A percentile compares a stretch with the other conserved stretches of the same genome.
Conservation (phyloP, 2,797 vertebrate genomes). For the Macropus fuliginosus region DNA sequence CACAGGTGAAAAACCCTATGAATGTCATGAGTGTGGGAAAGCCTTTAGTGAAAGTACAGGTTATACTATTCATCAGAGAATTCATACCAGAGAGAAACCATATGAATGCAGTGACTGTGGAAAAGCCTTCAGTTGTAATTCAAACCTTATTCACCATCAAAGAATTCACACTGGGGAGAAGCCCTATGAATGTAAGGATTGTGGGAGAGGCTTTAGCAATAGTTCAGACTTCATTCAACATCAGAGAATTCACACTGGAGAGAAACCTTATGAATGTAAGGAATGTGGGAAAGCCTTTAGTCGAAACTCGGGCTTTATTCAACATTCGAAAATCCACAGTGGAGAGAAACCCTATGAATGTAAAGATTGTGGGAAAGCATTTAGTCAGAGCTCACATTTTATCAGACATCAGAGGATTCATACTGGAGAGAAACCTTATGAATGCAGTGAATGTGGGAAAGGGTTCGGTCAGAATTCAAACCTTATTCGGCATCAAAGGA, state of each 20-base stretch:
- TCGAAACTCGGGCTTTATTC: constrained; percentile 77
- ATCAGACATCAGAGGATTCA: constrained; percentile 73
- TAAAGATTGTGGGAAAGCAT: constrained; percentile 78
- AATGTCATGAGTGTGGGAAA: constrained; percentile 71
- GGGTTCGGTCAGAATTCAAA: background rate
- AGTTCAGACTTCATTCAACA: constrained; percentile 87
- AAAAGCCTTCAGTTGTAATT: constrained; percentile 88
- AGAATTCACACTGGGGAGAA: constrained; percentile 87
- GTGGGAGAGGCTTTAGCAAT: constrained; percentile 86
- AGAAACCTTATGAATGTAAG: constrained; percentile 79
- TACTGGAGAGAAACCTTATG: constrained; percentile 52
- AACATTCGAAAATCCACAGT: constrained; percentile 84
- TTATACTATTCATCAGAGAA: constrained; percentile 87
- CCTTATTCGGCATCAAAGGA: constrained; percentile 38
- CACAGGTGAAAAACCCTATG: constrained; percentile 71
- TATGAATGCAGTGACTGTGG: constrained; percentile 85
- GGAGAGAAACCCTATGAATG: constrained; percentile 85
- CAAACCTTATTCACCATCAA: constrained; percentile 87
- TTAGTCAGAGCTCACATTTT: constrained; percentile 78
- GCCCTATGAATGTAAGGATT: constrained; percentile 86
- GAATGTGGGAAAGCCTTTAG: constrained; percentile 85
- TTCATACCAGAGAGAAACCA: constrained; percentile 86
- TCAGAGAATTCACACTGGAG: constrained; percentile 84
- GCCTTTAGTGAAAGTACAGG: constrained; percentile 87
- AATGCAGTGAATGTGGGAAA: background rate